These are phyloP conservation scores for Torymus aiolomorphi DNA, from an alignment of 2,888 invertebrate species.

Conservation along the genomic window DNA sequence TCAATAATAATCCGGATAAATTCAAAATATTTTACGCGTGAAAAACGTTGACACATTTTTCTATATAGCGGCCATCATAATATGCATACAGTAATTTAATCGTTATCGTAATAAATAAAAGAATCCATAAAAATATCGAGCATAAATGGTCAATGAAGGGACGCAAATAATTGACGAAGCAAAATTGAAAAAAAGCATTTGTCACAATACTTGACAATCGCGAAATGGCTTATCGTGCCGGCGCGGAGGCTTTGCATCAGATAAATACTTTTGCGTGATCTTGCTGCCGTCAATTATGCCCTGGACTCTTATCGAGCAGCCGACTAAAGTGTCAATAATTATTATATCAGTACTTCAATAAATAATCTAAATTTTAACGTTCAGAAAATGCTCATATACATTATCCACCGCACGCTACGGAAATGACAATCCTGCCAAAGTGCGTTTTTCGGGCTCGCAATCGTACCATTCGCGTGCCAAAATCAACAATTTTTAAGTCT, in stretches of 20 bases:
- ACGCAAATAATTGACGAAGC: slow-evolving; percentile 39
- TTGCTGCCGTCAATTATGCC: slow-evolving; percentile 48
- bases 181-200: slow-evolving; percentile 43
- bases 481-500: slow-evolving; percentile 33
- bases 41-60: no score
- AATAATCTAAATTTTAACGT: slow-evolving; percentile 50
- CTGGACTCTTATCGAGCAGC: slow-evolving; percentile 32
- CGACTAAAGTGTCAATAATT: slow-evolving; percentile 52
- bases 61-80: no score
- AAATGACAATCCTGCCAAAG: slow-evolving; percentile 30
- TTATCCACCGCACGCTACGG: background rate
- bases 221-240: slow-evolving; percentile 44
- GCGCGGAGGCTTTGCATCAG: slow-evolving; percentile 38
- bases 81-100: slow-evolving; percentile 8
- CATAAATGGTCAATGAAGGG: background rate
- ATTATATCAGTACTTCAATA: slow-evolving; percentile 52
- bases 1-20: no score
- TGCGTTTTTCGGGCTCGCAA: background rate
- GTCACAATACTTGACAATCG: slow-evolving; percentile 40
- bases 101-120: slow-evolving; percentile 30
- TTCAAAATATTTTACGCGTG: no score
- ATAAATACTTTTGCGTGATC: slow-evolving; percentile 49
- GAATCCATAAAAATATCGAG: slow-evolving; percentile 26
- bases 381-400: slow-evolving; percentile 19
- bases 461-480: background rate